Evolutionary conservation across 2,797 vertebrate genomes (phyloP), one percentile per base, ranked within the genome.

Genomic region (Tragelaphus eurycerus): DNA sequence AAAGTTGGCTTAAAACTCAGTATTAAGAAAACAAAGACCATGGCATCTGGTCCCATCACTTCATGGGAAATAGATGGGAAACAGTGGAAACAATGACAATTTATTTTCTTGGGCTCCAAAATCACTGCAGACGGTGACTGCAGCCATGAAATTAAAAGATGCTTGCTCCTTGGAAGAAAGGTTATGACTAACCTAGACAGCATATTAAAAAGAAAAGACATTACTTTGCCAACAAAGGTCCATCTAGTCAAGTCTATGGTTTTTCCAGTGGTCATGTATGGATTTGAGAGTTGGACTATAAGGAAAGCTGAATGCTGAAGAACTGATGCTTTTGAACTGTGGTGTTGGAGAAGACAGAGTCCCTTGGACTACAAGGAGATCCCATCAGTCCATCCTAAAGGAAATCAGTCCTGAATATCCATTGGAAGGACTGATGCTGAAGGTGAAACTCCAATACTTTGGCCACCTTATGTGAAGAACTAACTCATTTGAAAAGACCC

Each of bases 381-480:
- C 16, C 31, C 1, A 19, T 0, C 7, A 19, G 62, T 64, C 62
- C 31, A 19, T 64, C 3, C 16, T n/a, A 1, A 19, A 64, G 31
- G 62, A 64, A 0, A n/a, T n/a, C 31, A n/a, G 4, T 9, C 62
- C 62, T 64, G 62, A 25, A 11, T 57, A 11, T 57, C 3, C 3
- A 57, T 64, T 64, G 62, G 62, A 64, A 10, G 62, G 62, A n/a
- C 2, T 64, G 62, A 64, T 10, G 31, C 16, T 62, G 29, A 62
- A 62, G 29, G 13, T 64, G 31, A 64, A 64, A n/a, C 31, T n/a
- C 62, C 31, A n/a, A 17, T 17, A n/a, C 1, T 64, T n/a, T 64
- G 31, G 31, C 7, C 31, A 67, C 16, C 62, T 67, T 2, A 67
- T 34, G 16, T 2, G 2, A 10, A 64, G 62, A 67, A 9, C 8